Evolutionary conservation across 2,888 invertebrate species (phyloP), one percentile per base, ranked within the genome.

Genomic region (Trichacis sp.): DNA sequence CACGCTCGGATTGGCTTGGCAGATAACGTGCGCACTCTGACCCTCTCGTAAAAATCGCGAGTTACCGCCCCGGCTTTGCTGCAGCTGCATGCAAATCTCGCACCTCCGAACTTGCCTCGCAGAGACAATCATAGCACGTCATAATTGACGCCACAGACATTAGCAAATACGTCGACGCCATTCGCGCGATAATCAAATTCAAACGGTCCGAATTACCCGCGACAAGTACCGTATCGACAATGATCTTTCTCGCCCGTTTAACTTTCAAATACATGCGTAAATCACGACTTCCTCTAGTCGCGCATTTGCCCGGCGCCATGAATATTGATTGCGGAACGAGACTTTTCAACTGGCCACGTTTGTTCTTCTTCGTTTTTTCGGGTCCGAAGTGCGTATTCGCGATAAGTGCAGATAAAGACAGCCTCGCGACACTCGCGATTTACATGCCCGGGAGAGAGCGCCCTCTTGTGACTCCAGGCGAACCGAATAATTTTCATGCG

Each of bases 1-100:
- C 56, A 55, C 68, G 54, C 64, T 57, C 47, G 63, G 72, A 73
- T 75, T 71, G 74, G 73, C 70, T 68, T 66, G 65, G 68, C 70
- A 71, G 72, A 71, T 74, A 71, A 75, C 72, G 72, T 46, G 51
- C 67, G 77, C 73, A 73, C 76, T 78, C 71, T 78, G 80, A 81
- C 78, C 80, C 66, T 14, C 53, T 77, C 77, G 76, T 81, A 80
- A 80, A 81, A 79, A 80, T 76, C 71, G 63, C 71, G 65, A 76
- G 69, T 77, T 78, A 73, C 73, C 69, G 70, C 71, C 73, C 64
- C 66, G 64, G 8, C 3, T 3, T 8, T 24, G 49, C 42, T 68
- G 77, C 80, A 80, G 79, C 80, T 80, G 80, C 75, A 64, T 61
- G 61, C 68, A 55, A 64, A 64, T 68, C 38, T 57, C 49, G 57